Evolutionary conservation across 2,888 invertebrate genomes (phyloP).

Genomic region (Polyommatus iphigenia): DNA sequence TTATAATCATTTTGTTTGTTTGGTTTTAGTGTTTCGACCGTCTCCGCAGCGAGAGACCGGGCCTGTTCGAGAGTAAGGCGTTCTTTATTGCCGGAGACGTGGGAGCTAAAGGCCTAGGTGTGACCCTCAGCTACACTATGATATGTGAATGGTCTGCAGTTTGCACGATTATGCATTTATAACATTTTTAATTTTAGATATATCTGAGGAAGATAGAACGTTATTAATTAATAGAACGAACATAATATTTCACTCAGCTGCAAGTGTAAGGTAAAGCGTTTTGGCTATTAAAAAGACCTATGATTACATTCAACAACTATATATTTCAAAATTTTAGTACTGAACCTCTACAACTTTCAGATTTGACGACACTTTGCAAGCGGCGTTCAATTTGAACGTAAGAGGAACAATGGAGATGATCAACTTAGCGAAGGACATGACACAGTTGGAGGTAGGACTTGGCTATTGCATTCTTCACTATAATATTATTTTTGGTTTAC

Average conservation of each 20-base stretch:
- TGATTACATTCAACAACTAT: too few species aligned
- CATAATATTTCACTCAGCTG: slow-evolving; percentile 89
- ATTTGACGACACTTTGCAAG: slow-evolving; percentile 88
- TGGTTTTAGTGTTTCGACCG: slow-evolving; percentile 81
- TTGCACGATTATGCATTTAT: not conserved
- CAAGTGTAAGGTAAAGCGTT: slow-evolving; percentile 82
- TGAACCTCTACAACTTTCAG: slow-evolving; percentile 52
- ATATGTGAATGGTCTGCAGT: not conserved
- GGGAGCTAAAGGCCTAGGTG: slow-evolving; percentile 77
- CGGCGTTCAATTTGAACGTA: slow-evolving; percentile 82
- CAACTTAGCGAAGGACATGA: slow-evolving; percentile 80
- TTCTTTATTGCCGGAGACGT: slow-evolving; percentile 84
- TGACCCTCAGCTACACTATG: not conserved
- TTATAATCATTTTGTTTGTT: too few species aligned
- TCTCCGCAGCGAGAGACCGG: slow-evolving; percentile 78
- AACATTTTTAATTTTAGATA: slow-evolving; percentile 57
- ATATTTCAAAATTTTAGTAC: too few species aligned
- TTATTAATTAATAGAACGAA: slow-evolving; percentile 81
- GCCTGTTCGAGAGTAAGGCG: slow-evolving; percentile 80
- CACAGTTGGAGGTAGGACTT: slow-evolving; percentile 67
- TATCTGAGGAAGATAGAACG: slow-evolving; percentile 71
- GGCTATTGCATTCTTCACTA: not conserved
- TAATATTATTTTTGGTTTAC: too few species aligned
- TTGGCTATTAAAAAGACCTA: not conserved
- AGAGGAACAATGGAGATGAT: slow-evolving; percentile 83